A percentile compares a stretch with the other conserved stretches of the same genome.
Evolutionary conservation across 2,888 invertebrate species (phyloP).

Genomic region (Ochropleura plecta): DNA sequence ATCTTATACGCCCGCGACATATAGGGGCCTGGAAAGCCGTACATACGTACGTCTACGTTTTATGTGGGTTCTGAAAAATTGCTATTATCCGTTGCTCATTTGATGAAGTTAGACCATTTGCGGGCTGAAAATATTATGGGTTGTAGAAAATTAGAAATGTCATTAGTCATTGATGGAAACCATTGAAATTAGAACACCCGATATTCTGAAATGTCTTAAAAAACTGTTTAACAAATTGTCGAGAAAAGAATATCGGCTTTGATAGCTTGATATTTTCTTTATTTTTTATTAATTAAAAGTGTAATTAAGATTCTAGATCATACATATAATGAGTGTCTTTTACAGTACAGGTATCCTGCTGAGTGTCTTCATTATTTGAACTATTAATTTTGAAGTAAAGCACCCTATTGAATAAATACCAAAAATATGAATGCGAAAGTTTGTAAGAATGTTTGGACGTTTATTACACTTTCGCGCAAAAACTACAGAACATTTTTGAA

Average conservation of each 20-base stretch:
- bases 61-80: constrained; percentile 45
- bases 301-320: neutral
- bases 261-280: neutral
- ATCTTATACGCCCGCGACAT: constrained; percentile 58
- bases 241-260: neutral
- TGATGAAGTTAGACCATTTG: constrained; percentile 9
- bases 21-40: constrained; percentile 40
- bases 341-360: neutral
- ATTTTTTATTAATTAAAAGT: too few species aligned
- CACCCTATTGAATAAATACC: neutral
- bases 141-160: neutral
- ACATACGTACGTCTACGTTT: constrained; percentile 21
- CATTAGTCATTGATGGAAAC: constrained; percentile 3
- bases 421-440: too few species aligned
- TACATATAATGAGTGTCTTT: neutral
- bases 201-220: neutral
- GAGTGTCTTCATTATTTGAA: neutral
- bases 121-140: neutral
- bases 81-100: constrained; percentile 19
- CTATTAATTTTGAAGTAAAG: neutral
- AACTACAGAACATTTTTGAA: too few species aligned
- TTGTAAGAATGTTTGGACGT: too few species aligned
- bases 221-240: neutral
- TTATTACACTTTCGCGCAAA: too few species aligned
- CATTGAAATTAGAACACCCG: neutral